Base-by-base conservation (phyloP, 2,113 vertebrate genomes). In the Phrynosoma blainvillii region DNA sequence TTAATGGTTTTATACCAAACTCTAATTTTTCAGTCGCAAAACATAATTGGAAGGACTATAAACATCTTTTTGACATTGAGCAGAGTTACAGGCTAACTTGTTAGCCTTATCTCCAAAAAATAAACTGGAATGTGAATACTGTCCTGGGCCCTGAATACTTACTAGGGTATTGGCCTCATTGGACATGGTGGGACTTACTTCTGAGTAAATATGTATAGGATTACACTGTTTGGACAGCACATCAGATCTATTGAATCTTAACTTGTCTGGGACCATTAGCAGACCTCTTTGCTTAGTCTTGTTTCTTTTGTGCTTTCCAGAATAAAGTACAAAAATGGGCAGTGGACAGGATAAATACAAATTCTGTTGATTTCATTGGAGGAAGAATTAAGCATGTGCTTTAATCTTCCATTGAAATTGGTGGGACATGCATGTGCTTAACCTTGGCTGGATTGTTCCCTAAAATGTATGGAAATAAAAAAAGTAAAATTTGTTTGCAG, bases 261-360 rank as follows among this genome's bases (percentile, higher is more conserved):
- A 84, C 79, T 85, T 21, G 82, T 83, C 21, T 84, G 89, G 90
- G 81, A 77, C 32, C 75, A 40, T 87, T 75, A 52, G 66, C 71
- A 84, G 89, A 88, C 70, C 66, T 80, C 0, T 77, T 73, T 88
- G 32, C 40, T 91, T 30, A 84, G 42, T 93, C 77, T 79, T 81
- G 68, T 84, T 71, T 8, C 40, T 20, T 52, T 21, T n/a, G 14
- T 85, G n/a, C 90, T 90, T 89, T 92, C 77, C 73, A 93, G 66
- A 79, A 65, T 2, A 42, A 32, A 86, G 40, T 62, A 47, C 21
- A 65, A 65, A 86, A n/a, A 18, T 7, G 10, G 36, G 66, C 14
- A 70, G 18, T 40, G 36, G 32, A 18, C 71, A 76, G 32, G 47
- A 70, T 36, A 77, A 27, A 23, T 52, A 79, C 16, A 80, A 80